Evolutionary conservation across 2,113 vertebrate genomes (phyloP), one percentile per base, ranked within the genome.

Genomic region (Pedionomus torquatus): DNA sequence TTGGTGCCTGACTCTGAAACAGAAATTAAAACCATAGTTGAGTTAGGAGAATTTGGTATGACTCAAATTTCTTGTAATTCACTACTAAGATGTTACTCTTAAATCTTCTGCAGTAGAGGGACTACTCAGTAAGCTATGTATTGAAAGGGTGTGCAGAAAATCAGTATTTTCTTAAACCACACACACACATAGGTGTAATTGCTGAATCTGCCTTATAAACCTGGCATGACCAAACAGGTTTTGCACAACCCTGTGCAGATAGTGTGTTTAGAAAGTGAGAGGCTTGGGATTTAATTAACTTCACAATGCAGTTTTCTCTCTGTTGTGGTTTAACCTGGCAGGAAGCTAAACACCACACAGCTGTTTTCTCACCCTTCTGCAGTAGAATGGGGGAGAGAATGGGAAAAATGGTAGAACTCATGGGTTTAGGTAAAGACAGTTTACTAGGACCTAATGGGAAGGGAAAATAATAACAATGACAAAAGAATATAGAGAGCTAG

Each of bases 41-140:
- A 83, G 23, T 90, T 94, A 91, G 61, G 70, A 91, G 54, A 93
- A 87, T 25, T 79, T 31, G 15, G 11, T 91, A 74, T 94, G 71
- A 91, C 46, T 96, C 19, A 5, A 25, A 77, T 83, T 95, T 96
- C 90, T 97, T 79, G 92, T 96, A 94, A 93, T 57, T 52, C 37
- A 37, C 13, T 83, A 26, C 39, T 85, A 1, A 79, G 75, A 90
- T 68, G 43, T 87, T 89, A 58, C 35, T 63, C 31, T 49, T 75
- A 61, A 94, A 94, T 63, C 3, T 82, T 91, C 31, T 64, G 23
- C 49, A 51, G n/a, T 35, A 58, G 60, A 11, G 39, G 17, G 25
- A 66, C 41, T 69, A 8, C 13, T 72, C 33, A 41, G 52, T 83
- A 78, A 76, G 15, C 17, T 70, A 14, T 1, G 3, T 75, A 41